Evolutionary conservation across 2,113 vertebrate genomes (phyloP), one percentile per base, ranked within the genome.

Genomic region (Camarhynchus parvulus): DNA sequence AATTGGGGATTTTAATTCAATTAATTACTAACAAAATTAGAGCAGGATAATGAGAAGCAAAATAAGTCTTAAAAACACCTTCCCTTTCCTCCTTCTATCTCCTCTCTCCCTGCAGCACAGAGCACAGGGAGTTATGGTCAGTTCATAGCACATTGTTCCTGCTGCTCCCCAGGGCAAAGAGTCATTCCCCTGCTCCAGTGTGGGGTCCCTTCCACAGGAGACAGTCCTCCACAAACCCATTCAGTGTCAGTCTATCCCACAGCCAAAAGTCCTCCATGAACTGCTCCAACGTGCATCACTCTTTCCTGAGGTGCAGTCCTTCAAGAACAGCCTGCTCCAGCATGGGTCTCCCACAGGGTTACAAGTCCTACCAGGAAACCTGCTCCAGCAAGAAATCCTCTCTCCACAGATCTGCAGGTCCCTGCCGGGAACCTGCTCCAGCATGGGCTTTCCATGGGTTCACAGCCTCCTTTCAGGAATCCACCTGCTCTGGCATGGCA

Each of bases 121-220:
- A 17, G 41, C 16, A 72, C 15, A 24, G 16, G 30, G 5, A 7
- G 2, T 14, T 30, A 11, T 24, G 13, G 28, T 55, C 62, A 27
- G 31, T 15, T 31, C 39, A 30, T 13, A 7, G 14, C n/a, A 21
- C 0, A 0, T 20, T 46, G 7, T 6, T 62, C 19, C 47, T 55
- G 15, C 16, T 41, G 49, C 30, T 56, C 30, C 25, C 8, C 14
- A 18, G 20, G 41, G 5, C 55, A 15, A 55, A 12, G 13, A n/a
- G 24, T 24, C 1, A 0, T 12, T 55, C 13, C 3, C 16, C 30
- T 46, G n/a, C 9, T 70, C 30, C n/a, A 41, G 4, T 0, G 0
- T 47, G 28, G 9, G 6, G 3, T 15, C 11, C 14, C 4, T 28
- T 14, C 15, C 28, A 9, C 10, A 10, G 28, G 28, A 87, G 15